Evolutionary conservation across 2,888 invertebrate species (phyloP).

Genomic region (Temnothorax ravouxi): DNA sequence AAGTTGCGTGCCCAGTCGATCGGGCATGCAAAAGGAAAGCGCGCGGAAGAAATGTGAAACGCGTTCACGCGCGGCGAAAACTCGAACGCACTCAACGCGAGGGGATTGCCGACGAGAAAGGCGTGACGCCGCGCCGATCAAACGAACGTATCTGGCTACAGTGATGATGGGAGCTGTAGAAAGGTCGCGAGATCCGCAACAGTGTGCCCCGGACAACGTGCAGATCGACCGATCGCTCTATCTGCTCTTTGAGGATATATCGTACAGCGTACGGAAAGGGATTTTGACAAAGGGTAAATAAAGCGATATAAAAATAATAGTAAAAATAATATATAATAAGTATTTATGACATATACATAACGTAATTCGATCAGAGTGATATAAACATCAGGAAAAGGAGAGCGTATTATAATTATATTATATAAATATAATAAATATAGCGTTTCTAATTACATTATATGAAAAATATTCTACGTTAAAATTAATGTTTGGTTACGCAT

Average conservation of each 20-base stretch:
- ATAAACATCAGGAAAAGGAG: neutral
- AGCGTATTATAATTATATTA: neutral
- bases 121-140: neutral
- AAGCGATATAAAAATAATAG: constrained; percentile 15
- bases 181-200: neutral
- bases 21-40: constrained; percentile 22
- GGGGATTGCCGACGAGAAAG: neutral
- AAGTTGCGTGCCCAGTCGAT: neutral
- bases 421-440: neutral
- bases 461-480: neutral
- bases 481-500: neutral
- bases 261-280: constrained; percentile 89
- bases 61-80: neutral
- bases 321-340: neutral
- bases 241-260: constrained; percentile 90
- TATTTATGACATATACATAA: neutral
- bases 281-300: constrained; percentile 88
- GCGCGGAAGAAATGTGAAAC: constrained; percentile 20
- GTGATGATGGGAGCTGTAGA: neutral
- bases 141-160: neutral
- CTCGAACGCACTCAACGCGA: constrained; percentile 3
- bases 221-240: constrained; percentile 86
- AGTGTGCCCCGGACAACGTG: neutral
- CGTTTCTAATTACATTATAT: neutral
- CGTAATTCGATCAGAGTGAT: neutral